Percentiles rank a stretch among this genome's conserved stretches.
Conservation (phyloP, 2,888 invertebrate genomes). For the Argynnis bischoffii region DNA sequence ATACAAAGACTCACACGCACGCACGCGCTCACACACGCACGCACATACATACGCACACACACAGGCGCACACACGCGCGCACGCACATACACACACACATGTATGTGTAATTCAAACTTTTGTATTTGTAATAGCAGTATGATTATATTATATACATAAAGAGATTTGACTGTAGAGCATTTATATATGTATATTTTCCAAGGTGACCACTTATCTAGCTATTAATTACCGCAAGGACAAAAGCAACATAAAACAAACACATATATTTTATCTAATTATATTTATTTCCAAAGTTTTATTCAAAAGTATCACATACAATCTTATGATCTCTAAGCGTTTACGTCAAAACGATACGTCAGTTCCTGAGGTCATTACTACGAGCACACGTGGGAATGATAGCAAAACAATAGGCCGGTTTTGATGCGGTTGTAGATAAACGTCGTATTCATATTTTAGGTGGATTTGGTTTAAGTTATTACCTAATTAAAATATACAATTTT, state of each 20-base stretch:
- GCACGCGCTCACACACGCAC: no score
- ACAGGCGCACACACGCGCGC: no score
- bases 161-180: no score
- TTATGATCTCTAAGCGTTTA: conserved; percentile 8
- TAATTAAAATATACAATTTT: conserved; percentile 3
- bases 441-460: conserved; percentile 29
- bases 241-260: background rate
- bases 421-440: conserved; percentile 30
- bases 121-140: no score
- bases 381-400: conserved; percentile 60
- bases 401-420: conserved; percentile 55
- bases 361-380: conserved; percentile 63
- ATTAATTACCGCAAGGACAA: conserved; percentile 15
- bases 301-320: conserved; percentile 12
- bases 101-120: no score
- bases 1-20: background rate
- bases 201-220: conserved; percentile 12
- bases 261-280: conserved; percentile 18
- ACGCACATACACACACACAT: no score
- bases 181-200: no score
- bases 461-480: conserved; percentile 15
- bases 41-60: no score
- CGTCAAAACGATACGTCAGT: conserved; percentile 25
- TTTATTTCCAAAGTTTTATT: conserved; percentile 13
- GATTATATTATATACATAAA: no score